Percentiles rank a stretch among this genome's conserved stretches.
Evolutionary conservation across 2,113 vertebrate species (phyloP).

Genomic region (Mobula hypostoma): DNA sequence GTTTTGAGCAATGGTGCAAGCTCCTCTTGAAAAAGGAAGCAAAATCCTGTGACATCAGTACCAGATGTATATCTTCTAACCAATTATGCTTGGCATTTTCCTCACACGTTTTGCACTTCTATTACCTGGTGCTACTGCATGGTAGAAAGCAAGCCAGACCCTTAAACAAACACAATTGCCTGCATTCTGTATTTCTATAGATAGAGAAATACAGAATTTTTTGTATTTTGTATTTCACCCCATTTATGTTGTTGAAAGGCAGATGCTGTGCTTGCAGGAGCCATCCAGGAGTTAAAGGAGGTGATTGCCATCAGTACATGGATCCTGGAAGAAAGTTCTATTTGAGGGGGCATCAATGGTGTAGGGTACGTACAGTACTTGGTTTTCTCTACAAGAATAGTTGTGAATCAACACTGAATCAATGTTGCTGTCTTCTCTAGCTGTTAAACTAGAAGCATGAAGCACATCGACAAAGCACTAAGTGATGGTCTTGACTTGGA

Average conservation of each 20-base stretch:
- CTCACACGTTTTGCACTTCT: neutral
- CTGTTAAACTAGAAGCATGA: neutral
- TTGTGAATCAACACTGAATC: neutral
- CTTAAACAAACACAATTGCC: neutral
- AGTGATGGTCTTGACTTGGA: neutral
- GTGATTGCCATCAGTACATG: too few relatives aligned
- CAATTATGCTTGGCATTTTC: neutral
- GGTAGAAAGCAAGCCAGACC: neutral
- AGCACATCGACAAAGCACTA: neutral
- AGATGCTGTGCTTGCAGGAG: neutral
- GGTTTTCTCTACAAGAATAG: neutral
- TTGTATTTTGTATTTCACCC: neutral
- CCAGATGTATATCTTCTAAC: neutral
- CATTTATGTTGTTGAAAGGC: neutral
- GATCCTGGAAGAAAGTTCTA: neutral
- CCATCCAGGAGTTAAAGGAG: neutral
- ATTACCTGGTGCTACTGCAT: neutral
- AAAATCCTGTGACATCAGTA: neutral
- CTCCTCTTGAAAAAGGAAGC: neutral
- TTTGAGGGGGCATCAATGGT: too few relatives aligned
- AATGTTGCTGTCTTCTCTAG: neutral
- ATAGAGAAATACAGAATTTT: too few relatives aligned
- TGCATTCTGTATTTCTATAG: neutral
- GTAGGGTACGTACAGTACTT: neutral
- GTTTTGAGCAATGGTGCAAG: neutral